phyloP scores from a whole-genome alignment of 2,888 invertebrate species.

The Phaedon cochleariae region DNA sequence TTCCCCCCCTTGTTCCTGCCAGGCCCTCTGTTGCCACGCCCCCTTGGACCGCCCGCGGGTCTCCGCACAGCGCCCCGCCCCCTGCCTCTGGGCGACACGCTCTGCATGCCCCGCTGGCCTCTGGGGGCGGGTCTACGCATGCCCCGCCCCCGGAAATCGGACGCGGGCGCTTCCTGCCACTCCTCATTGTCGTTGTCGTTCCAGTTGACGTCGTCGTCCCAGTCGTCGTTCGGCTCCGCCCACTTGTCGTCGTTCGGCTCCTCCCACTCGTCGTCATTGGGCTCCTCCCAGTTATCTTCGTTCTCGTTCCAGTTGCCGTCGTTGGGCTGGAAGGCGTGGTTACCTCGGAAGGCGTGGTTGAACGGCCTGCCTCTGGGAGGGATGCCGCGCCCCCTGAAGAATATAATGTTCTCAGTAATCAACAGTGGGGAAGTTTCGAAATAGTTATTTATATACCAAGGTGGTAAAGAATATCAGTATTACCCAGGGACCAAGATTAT shows the following conservation, averaged over 20 bases:
- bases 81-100: constrained; percentile 41
- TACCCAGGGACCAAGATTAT: too few species aligned
- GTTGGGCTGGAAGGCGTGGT: constrained; percentile 6
- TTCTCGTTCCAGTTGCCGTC: constrained; percentile 22
- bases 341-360: constrained; percentile 27
- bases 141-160: constrained; percentile 25
- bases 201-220: constrained; percentile 16
- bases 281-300: constrained; percentile 20
- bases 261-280: neutral
- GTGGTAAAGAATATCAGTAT: too few species aligned
- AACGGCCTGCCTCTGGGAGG: constrained; percentile 11
- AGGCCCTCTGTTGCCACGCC: constrained; percentile 57
- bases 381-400: too few species aligned
- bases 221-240: constrained; percentile 5
- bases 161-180: constrained; percentile 16
- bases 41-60: constrained; percentile 35
- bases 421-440: too few species aligned
- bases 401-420: too few species aligned
- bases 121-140: constrained; percentile 7
- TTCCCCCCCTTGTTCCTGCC: constrained; percentile 48
- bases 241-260: neutral
- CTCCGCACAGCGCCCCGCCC: neutral
- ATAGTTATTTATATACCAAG: too few species aligned
- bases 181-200: constrained; percentile 22
- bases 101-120: constrained; percentile 46